These are phyloP conservation scores for Solea solea DNA, from an alignment of 2,113 vertebrate genomes.

Conservation along the genomic window DNA sequence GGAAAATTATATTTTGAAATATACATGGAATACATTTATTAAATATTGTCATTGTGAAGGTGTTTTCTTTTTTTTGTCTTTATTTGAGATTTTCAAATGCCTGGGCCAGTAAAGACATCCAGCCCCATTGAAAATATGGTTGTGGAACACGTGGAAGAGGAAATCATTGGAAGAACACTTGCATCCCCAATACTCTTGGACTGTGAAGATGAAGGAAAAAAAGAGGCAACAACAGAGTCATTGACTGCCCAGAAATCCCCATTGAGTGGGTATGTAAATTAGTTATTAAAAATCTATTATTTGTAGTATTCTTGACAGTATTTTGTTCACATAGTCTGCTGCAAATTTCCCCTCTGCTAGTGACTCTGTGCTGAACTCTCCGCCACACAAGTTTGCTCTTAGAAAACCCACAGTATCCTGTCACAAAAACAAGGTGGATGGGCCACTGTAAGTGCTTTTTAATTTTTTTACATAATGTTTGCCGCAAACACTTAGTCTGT, in stretches of 20 bases:
- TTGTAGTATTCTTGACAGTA: neutral
- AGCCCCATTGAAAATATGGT: constrained; percentile 63
- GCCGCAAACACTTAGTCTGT: neutral
- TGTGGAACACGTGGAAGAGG: neutral
- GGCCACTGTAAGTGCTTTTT: constrained; percentile 8
- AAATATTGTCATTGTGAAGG: neutral
- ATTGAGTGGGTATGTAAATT: neutral
- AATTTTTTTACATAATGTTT: neutral
- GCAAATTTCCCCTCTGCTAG: neutral
- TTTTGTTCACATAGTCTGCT: neutral
- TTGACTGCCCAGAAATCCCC: constrained; percentile 16
- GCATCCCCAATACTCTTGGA: constrained; percentile 62
- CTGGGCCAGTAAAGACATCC: constrained; percentile 71
- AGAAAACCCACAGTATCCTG: constrained; percentile 14
- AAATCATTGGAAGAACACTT: neutral
- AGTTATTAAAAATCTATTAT: constrained; percentile 25
- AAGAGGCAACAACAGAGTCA: constrained; percentile 2
- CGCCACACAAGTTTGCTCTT: constrained; percentile 40
- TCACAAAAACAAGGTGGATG: constrained; percentile 14
- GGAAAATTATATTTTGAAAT: neutral
- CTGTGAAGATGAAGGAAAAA: constrained; percentile 47
- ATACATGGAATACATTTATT: neutral
- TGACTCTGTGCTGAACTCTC: constrained; percentile 35
- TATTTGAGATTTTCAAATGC: constrained; percentile 47
- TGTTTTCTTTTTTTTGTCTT: neutral